Evolutionary conservation across 1,140 invertebrate species (phyloP).

Genomic region (Brachionus manjavacas): DNA sequence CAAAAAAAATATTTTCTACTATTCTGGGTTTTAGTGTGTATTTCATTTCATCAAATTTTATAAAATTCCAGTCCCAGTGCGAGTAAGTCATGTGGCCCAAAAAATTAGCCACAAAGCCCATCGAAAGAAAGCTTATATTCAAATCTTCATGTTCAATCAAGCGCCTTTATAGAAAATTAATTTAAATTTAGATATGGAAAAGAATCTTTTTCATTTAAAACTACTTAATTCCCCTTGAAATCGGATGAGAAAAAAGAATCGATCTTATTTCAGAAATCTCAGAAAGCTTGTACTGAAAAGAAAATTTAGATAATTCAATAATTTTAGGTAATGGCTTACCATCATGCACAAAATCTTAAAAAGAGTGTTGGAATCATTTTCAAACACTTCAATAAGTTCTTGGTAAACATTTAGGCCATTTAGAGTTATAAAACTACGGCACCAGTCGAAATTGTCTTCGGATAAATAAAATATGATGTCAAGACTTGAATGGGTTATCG

Average conservation of each 20-base stretch:
- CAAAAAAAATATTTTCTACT: neutral
- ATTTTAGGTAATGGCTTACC: neutral
- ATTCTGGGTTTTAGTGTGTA: neutral
- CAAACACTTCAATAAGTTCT: neutral
- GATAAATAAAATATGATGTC: conserved; percentile 24
- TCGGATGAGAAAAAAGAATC: conserved; percentile 5
- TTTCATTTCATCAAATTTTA: conserved; percentile 11
- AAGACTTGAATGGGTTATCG: neutral
- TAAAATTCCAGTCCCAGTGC: conserved; percentile 6
- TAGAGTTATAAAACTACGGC: neutral
- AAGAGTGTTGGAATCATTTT: neutral
- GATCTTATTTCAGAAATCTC: neutral
- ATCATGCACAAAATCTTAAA: neutral
- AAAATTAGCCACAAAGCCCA: conserved; percentile 14
- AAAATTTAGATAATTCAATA: neutral
- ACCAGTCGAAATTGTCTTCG: conserved; percentile 6
- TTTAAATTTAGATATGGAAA: neutral
- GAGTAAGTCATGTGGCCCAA: neutral
- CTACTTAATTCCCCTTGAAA: neutral
- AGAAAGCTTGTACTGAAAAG: neutral
- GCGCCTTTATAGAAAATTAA: neutral
- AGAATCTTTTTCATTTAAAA: neutral
- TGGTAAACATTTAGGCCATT: neutral
- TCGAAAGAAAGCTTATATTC: conserved; percentile 5
- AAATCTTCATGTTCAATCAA: neutral